Base-by-base conservation (phyloP, 2,113 vertebrate genomes). In the Pollimyrus isidori region DNA sequence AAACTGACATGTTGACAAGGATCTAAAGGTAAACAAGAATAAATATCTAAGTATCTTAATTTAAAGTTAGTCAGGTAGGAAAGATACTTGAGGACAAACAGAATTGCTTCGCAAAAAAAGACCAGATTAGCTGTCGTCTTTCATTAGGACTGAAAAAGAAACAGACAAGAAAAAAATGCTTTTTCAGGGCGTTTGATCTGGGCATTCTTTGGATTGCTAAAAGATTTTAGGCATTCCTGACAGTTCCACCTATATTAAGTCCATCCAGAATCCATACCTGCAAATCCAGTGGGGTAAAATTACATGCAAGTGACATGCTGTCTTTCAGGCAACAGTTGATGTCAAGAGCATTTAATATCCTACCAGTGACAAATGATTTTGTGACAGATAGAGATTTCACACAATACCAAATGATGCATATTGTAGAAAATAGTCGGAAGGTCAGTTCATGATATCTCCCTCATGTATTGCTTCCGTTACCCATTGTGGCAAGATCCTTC, bases 41-140 rank as follows among this genome's bases (percentile, higher is more conserved):
- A 94, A 95, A 94, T 90, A 92, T 80, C 88, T 89, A 95, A 89
- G 89, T 93, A 92, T 94, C 93, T 91, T 94, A 93, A 94, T 92
- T 93, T 92, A 88, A 93, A 94, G 91, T 88, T 93, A 92, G 91
- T 92, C 92, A 92, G 94, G 93, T 92, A 91, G 92, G 93, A 92
- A 90, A 91, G 15, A 80, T 17, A 93, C 91, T 89, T 90, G 91
- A 92, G 93, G 92, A 93, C 89, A 89, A 91, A 90, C 88, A 92
- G 93, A 90, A 93, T 91, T 94, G 94, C 92, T 65, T 91, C 91
- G 90, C 91, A 76, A 90, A 93, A 89, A 89, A 62, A 92, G 87
- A 10, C 91, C 94, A 94, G 93, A 96, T 95, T 94, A 95, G 93
- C 91, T 94, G 91, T 94, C 93, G 94, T 95, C 95, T 95, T 96